phyloP scores from a whole-genome alignment of 1,140 invertebrate species.

The Neodiprion lecontei region DNA sequence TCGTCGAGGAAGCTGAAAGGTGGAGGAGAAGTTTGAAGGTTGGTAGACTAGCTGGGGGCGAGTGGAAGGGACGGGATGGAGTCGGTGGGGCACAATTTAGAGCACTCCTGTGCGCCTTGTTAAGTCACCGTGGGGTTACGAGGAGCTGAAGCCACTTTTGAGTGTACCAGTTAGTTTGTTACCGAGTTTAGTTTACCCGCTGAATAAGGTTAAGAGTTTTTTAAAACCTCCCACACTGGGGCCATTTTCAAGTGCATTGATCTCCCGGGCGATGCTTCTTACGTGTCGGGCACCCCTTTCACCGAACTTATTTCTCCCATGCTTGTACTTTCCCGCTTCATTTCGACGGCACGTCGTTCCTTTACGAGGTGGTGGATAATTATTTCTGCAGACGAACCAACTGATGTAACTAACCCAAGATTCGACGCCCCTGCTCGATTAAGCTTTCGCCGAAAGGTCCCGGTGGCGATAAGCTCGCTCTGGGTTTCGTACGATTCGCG shows the following conservation, averaged over 20 bases:
- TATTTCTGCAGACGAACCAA: not conserved
- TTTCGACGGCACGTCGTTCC: not conserved
- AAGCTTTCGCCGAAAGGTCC: not conserved
- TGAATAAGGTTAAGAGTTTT: conserved; percentile 50
- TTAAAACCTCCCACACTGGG: conserved; percentile 43
- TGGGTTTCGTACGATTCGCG: not conserved
- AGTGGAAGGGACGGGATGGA: not conserved
- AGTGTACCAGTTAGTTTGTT: conserved; percentile 50
- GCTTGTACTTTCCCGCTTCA: not conserved
- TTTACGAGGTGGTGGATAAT: not conserved
- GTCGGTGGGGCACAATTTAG: conserved; percentile 27
- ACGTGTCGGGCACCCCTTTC: too few species aligned
- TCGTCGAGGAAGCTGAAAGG: not conserved
- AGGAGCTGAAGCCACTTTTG: conserved; percentile 38
- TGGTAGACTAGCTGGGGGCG: not conserved
- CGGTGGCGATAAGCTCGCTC: not conserved
- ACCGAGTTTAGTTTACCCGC: conserved; percentile 46
- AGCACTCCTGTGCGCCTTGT: conserved; percentile 36
- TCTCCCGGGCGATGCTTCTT: not conserved
- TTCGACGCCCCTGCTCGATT: not conserved
- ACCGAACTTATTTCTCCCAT: too few species aligned
- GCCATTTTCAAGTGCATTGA: conserved; percentile 4
- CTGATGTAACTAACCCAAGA: not conserved
- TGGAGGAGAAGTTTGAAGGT: conserved; percentile 1
- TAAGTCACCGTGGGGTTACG: conserved; percentile 42